A percentile compares a stretch with the other conserved stretches of the same genome.
Evolutionary conservation across 1,140 invertebrate genomes (phyloP).

Genomic region (Bombus polaris): DNA sequence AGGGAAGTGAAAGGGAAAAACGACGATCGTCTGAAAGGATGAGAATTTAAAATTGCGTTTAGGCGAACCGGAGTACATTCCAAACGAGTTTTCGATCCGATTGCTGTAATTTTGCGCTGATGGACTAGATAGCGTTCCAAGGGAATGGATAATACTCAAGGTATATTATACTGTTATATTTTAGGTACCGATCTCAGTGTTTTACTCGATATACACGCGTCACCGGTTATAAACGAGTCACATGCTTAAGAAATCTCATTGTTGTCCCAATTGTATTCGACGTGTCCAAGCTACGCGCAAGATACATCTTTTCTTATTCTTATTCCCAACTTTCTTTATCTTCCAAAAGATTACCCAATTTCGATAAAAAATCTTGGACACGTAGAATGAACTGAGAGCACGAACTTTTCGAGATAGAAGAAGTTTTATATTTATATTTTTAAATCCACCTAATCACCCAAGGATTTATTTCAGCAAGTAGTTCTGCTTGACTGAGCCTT

Average conservation of each 20-base stretch:
- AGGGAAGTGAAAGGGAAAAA: neutral
- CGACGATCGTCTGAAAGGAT: neutral
- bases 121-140: constrained; percentile 59
- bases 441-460: constrained; percentile 11
- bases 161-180: constrained; percentile 74
- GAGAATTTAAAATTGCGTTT: constrained; percentile 16
- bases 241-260: constrained; percentile 57
- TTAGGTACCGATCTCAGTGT: constrained; percentile 78
- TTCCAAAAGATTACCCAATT: neutral
- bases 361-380: constrained; percentile 5
- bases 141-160: constrained; percentile 72
- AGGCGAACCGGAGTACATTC: constrained; percentile 51
- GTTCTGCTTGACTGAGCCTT: constrained; percentile 27
- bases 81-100: constrained; percentile 23
- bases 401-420: constrained; percentile 18
- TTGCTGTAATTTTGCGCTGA: constrained; percentile 2
- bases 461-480: constrained; percentile 27
- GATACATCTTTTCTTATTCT: too few relatives aligned
- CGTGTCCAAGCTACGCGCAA: constrained; percentile 13
- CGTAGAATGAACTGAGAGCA: constrained; percentile 36
- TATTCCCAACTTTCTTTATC: neutral
- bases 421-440: constrained; percentile 59
- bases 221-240: constrained; percentile 14
- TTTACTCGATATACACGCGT: constrained; percentile 51
- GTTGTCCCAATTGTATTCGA: constrained; percentile 44